A percentile compares a stretch with the other conserved stretches of the same genome.
Evolutionary conservation across 1,140 invertebrate genomes (phyloP).

Genomic region (Conus ventricosus): DNA sequence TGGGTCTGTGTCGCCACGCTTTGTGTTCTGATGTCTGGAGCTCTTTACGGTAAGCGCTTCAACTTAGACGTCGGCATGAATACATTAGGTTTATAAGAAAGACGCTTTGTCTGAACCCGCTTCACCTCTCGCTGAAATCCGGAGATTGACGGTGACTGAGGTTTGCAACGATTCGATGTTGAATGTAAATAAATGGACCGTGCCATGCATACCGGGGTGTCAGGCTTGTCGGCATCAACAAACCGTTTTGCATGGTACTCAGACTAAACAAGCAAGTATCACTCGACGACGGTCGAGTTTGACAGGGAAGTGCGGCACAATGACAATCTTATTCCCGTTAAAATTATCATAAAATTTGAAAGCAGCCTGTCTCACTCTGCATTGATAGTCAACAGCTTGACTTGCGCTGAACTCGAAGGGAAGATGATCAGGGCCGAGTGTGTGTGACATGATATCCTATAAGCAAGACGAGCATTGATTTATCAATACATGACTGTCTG

Average conservation of each 20-base stretch:
- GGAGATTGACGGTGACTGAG: neutral
- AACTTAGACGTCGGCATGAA: neutral
- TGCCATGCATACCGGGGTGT: neutral
- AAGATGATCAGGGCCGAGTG: too few species aligned
- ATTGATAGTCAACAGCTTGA: too few species aligned
- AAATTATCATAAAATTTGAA: conserved; percentile 4
- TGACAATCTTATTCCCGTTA: neutral
- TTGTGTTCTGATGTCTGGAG: conserved; percentile 9
- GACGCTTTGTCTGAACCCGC: neutral
- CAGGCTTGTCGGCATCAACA: neutral
- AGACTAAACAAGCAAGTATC: too few species aligned
- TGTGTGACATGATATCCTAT: too few species aligned
- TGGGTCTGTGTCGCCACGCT: conserved; percentile 24
- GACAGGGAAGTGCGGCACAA: neutral
- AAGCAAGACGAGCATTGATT: too few species aligned
- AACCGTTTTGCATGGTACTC: neutral
- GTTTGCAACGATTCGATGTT: neutral
- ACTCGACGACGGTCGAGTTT: too few species aligned
- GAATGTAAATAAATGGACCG: neutral
- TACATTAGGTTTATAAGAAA: neutral
- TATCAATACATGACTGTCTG: too few species aligned
- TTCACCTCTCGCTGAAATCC: neutral
- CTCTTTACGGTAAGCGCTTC: conserved; percentile 22
- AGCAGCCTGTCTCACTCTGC: neutral
- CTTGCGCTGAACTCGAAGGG: too few species aligned